These are phyloP conservation scores for Melanchra persicariae DNA, from an alignment of 2,888 invertebrate species.

Conservation along the genomic window DNA sequence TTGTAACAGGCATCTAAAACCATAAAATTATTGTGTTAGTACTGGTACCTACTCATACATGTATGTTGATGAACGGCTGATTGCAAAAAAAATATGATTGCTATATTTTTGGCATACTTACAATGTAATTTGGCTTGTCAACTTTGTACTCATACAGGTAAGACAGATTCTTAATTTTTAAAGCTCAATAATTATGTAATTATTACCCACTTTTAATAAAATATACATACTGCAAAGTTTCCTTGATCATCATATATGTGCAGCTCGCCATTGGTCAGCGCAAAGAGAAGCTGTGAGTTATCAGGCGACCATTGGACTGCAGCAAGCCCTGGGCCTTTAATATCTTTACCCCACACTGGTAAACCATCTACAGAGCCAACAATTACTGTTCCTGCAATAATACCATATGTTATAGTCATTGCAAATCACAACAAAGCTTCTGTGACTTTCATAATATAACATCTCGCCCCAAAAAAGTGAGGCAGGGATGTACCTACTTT, in stretches of 20 bases:
- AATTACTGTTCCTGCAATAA: conserved; percentile 94
- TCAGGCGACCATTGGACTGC: conserved; percentile 99
- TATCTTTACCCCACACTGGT: conserved; percentile 99
- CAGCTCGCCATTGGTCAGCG: conserved; percentile 97
- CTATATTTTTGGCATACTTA: too few species aligned
- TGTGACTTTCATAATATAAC: background rate
- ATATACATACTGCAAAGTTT: conserved; percentile 91
- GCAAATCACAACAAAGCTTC: background rate
- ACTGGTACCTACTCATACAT: background rate
- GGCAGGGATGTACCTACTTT: too few species aligned
- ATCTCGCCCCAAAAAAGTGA: too few species aligned
- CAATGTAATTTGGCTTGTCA: too few species aligned
- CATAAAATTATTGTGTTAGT: background rate
- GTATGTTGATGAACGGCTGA: background rate
- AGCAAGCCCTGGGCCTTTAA: conserved; percentile 95
- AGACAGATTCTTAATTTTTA: background rate
- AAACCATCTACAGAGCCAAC: conserved; percentile 99
- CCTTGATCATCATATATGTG: conserved; percentile 99
- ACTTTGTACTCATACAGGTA: background rate
- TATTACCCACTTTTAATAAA: background rate
- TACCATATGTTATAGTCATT: background rate
- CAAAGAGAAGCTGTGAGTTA: conserved; percentile 96
- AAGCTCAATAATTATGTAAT: background rate
- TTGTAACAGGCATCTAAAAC: conserved; percentile 94
- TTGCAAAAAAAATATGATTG: too few species aligned